A percentile compares a stretch with the other conserved stretches of the same genome.
phyloP scores from a whole-genome alignment of 2,888 invertebrate genomes.

The Tipula unca region DNA sequence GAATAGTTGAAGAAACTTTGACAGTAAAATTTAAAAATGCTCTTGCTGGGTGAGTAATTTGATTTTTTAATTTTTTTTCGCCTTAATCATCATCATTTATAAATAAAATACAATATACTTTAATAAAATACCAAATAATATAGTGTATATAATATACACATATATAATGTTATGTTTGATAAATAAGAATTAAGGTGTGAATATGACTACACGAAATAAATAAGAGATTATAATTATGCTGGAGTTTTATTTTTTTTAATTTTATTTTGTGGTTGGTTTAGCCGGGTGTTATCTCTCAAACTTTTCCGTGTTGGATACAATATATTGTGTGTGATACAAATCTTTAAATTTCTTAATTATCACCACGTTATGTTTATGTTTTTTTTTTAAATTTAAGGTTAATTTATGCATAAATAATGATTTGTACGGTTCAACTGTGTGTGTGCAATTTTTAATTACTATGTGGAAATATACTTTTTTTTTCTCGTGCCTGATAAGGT shows the following conservation, averaged over 20 bases:
- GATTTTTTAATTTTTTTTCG: neutral
- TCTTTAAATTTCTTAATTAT: neutral
- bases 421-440: neutral
- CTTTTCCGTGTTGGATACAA: neutral
- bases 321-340: neutral
- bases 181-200: neutral
- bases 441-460: neutral
- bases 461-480: neutral
- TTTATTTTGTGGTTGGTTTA: neutral
- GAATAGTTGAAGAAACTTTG: conserved; percentile 96
- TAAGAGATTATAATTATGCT: neutral
- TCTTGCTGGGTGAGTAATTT: conserved; percentile 69
- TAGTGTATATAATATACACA: neutral
- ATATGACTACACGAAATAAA: neutral
- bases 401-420: neutral
- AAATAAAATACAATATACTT: neutral
- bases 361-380: neutral
- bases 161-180: neutral
- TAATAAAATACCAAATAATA: neutral
- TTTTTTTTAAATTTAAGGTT: neutral
- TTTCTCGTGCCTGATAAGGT: neutral
- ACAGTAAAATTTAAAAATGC: conserved; percentile 94
- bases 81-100: neutral
- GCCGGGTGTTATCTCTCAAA: neutral
- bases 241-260: neutral